Evolutionary conservation across 2,113 vertebrate genomes (phyloP).

Genomic region (Pseudolaguvia tuberculata): DNA sequence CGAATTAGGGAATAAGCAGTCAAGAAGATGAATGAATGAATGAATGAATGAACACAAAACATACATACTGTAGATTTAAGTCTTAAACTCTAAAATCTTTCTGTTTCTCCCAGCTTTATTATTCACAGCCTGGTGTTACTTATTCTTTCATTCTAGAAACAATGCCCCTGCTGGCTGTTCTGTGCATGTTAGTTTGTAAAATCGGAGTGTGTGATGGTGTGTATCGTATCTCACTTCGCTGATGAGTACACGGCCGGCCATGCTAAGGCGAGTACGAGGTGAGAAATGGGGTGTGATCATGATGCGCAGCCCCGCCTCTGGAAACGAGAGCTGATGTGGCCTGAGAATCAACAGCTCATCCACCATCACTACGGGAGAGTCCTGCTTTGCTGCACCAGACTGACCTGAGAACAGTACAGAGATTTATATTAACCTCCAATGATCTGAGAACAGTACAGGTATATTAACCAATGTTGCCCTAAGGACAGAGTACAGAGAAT

Average conservation of each 20-base stretch:
- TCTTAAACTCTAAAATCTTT: too few relatives aligned
- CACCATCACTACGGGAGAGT: conserved; percentile 70
- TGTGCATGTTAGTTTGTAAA: neutral
- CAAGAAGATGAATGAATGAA: too few relatives aligned
- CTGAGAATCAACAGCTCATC: conserved; percentile 70
- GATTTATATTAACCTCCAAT: neutral
- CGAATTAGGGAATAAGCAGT: too few relatives aligned
- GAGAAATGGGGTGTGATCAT: conserved; percentile 78
- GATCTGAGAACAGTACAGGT: neutral
- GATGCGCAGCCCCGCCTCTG: conserved; percentile 70
- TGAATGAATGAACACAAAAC: too few relatives aligned
- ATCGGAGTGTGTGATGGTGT: neutral
- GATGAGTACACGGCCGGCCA: conserved; percentile 75
- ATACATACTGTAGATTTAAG: too few relatives aligned
- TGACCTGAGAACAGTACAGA: conserved; percentile 52
- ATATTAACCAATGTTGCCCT: conserved; percentile 1
- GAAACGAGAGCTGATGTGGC: conserved; percentile 73
- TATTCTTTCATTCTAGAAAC: neutral
- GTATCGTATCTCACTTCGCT: conserved; percentile 63
- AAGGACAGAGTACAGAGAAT: conserved; percentile 2
- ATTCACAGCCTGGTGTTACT: neutral
- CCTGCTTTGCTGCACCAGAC: conserved; percentile 45
- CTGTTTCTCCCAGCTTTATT: too few relatives aligned
- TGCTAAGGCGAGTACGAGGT: conserved; percentile 71
- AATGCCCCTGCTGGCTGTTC: neutral